Evolutionary conservation across 1,140 invertebrate species (phyloP).

Genomic region (Sminthurides bifidus): DNA sequence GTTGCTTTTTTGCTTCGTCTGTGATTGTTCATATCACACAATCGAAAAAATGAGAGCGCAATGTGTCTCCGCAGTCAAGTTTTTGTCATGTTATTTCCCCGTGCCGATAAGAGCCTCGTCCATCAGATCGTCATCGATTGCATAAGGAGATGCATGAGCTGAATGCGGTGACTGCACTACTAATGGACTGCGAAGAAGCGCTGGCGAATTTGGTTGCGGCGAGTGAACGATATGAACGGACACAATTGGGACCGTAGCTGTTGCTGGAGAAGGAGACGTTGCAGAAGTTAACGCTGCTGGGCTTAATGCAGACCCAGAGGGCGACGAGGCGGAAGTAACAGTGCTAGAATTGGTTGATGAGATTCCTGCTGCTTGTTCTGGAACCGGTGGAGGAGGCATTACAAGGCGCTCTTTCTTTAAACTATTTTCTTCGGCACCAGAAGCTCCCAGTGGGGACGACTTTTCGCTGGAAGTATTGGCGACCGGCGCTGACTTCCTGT

Average conservation of each 20-base stretch:
- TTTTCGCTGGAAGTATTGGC: not conserved
- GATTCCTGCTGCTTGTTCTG: not conserved
- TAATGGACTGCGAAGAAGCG: conserved; percentile 43
- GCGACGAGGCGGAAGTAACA: not conserved
- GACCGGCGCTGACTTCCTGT: not conserved
- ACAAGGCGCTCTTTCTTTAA: not conserved
- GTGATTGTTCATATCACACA: no score
- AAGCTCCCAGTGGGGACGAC: not conserved
- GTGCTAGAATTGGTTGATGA: not conserved
- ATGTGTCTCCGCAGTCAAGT: no score
- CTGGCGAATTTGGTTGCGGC: conserved; percentile 45
- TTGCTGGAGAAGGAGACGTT: not conserved
- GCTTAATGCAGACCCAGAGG: not conserved
- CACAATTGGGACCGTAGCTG: conserved; percentile 22
- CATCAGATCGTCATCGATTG: conserved; percentile 79
- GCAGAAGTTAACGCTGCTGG: not conserved
- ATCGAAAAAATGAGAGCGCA: no score
- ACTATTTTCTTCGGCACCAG: not conserved
- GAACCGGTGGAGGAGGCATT: conserved; percentile 20
- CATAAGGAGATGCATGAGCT: conserved; percentile 54
- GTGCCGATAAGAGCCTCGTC: conserved; percentile 65
- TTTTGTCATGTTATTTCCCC: conserved; percentile 9
- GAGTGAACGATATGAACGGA: conserved; percentile 62
- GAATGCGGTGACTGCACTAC: conserved; percentile 56
- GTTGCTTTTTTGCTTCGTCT: no score